A percentile compares a stretch with the other conserved stretches of the same genome.
phyloP scores from a whole-genome alignment of 2,888 invertebrate genomes.

The Agriopis leucophaearia region DNA sequence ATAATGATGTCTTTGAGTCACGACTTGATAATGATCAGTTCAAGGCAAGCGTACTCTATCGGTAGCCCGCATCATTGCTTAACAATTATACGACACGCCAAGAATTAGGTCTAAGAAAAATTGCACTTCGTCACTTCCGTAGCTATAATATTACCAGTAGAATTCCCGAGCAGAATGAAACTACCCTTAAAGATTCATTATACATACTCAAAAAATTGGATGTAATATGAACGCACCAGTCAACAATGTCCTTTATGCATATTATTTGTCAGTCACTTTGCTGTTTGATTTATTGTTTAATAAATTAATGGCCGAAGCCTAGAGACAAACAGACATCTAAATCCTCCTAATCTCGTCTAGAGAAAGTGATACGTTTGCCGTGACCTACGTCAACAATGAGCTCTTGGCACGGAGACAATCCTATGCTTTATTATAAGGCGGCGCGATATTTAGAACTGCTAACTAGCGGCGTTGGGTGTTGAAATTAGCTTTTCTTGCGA shows the following conservation, averaged over 20 bases:
- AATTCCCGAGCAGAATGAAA: too few relatives aligned
- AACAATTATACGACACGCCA: too few relatives aligned
- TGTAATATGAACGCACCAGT: neutral
- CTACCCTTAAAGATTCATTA: too few relatives aligned
- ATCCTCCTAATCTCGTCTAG: conserved; percentile 16
- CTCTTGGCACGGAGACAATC: conserved; percentile 67
- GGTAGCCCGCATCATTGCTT: too few relatives aligned
- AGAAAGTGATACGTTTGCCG: conserved; percentile 45
- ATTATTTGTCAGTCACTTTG: neutral
- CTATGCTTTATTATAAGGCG: conserved; percentile 53
- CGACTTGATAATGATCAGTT: too few relatives aligned
- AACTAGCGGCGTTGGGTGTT: conserved; percentile 38
- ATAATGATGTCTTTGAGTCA: too few relatives aligned
- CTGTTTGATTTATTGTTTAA: neutral
- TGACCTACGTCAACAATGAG: conserved; percentile 71
- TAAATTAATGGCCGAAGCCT: conserved; percentile 11
- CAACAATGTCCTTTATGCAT: neutral
- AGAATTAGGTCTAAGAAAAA: too few relatives aligned
- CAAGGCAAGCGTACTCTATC: too few relatives aligned
- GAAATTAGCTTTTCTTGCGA: conserved; percentile 34
- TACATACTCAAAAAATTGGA: too few relatives aligned
- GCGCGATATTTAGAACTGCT: conserved; percentile 61
- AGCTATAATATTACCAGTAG: too few relatives aligned
- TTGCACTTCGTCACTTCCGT: too few relatives aligned
- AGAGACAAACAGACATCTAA: conserved; percentile 6